These are phyloP conservation scores for Lampropteryx suffumata DNA, from an alignment of 2,888 invertebrate genomes.

Conservation along the genomic window DNA sequence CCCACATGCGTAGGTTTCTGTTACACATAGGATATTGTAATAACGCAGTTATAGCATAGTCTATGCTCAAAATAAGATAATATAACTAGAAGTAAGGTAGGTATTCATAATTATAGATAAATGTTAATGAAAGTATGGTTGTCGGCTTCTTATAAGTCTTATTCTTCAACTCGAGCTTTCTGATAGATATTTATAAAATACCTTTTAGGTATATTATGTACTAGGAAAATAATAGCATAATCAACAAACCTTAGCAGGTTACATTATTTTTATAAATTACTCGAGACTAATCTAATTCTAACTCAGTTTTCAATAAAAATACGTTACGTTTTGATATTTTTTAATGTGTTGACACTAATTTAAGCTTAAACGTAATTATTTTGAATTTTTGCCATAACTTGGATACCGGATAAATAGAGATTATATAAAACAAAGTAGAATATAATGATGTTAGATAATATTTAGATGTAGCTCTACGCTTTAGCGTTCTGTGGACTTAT, in stretches of 20 bases:
- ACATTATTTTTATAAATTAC: conserved; percentile 38
- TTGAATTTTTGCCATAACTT: no score
- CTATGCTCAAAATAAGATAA: conserved; percentile 64
- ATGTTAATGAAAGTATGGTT: conserved; percentile 63
- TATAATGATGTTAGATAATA: conserved; percentile 30
- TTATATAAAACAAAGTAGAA: neutral
- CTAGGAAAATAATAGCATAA: conserved; percentile 14
- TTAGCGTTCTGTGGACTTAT: conserved; percentile 59
- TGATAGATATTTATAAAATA: conserved; percentile 56
- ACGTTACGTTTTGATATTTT: no score
- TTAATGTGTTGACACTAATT: no score
- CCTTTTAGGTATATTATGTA: conserved; percentile 21
- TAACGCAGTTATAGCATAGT: conserved; percentile 43
- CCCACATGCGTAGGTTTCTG: conserved; percentile 16
- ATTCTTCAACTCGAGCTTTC: conserved; percentile 78
- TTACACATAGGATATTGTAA: conserved; percentile 4
- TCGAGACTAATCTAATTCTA: neutral
- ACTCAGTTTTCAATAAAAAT: no score
- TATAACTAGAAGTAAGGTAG: conserved; percentile 19
- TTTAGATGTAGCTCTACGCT: conserved; percentile 49
- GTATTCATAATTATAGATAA: conserved; percentile 30
- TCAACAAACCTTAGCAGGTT: conserved; percentile 19
- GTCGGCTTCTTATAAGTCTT: conserved; percentile 74
- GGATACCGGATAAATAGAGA: no score
- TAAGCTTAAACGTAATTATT: no score